Evolutionary conservation across 1,140 invertebrate genomes (phyloP), one percentile per base, ranked within the genome.

Genomic region (Laupala kohalensis): DNA sequence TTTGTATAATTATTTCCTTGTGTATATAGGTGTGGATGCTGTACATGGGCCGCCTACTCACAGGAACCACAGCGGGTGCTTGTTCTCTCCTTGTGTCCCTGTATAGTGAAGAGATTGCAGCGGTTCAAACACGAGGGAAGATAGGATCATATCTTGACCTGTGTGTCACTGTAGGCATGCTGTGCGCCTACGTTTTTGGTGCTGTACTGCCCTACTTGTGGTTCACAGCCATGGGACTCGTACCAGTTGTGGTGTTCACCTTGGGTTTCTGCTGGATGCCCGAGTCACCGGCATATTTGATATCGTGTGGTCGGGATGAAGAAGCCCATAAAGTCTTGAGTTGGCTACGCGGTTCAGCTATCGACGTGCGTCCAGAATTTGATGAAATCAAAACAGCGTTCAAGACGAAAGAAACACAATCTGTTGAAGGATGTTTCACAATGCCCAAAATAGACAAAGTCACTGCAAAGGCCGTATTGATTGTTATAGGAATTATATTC

Each of bases 261-360:
- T 72, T 88, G 0, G 85, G 84, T 1, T 89, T 91, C 77, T 81
- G 81, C 62, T 87, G 85, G 75, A 87, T 92, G 83, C 91, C 92
- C 0, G 92, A 94, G 80, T 91, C 91, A 12, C 91, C 92, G 0
- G 87, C 92, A 74, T 93, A 87, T 75, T 82, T 87, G 28, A 80
- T 86, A 0, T 84, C 84, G 68, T 85, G 84, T 24, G 84, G 86
- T 2, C 78, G 83, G 26, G 80, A 82, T 15, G 80, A 84, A 6
- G 84, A 88, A 73, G 91, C 92, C 0, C 81, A 83, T 29, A 80
- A 79, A 67, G 85, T 87, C 0, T 77, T 93, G 23, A 81, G 83
- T 24, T 86, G 84, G 74, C 84, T 92, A 5, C 82, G 87, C 64
- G 87, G 87, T 2, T 82, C 81, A 53, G 76, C 76, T 6, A 85